Evolutionary conservation across 2,797 vertebrate genomes (phyloP).

Genomic region (Eulemur coronatus): DNA sequence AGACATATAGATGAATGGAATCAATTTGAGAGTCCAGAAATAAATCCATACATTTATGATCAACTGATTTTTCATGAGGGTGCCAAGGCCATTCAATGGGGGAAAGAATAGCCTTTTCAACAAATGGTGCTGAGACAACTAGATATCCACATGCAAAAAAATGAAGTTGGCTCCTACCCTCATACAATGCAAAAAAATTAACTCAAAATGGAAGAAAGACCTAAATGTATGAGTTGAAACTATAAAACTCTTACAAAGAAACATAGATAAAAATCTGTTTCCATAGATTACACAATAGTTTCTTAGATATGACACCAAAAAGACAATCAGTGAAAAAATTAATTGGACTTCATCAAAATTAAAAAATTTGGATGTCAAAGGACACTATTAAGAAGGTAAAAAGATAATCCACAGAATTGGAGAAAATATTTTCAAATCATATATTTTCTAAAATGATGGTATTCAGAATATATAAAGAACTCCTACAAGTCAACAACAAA

Average conservation of each 20-base stretch:
- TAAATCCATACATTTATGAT: background rate
- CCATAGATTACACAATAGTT: background rate
- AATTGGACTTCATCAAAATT: too few relatives aligned
- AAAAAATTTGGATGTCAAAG: too few relatives aligned
- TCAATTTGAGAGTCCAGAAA: background rate
- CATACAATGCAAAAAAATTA: background rate
- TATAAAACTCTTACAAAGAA: background rate
- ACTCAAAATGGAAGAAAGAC: background rate
- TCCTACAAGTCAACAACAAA: too few relatives aligned
- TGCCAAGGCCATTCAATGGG: background rate
- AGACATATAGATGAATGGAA: background rate
- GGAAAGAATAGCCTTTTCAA: background rate
- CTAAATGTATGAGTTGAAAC: background rate
- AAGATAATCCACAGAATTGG: too few relatives aligned
- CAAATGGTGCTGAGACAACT: background rate
- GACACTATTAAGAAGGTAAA: too few relatives aligned
- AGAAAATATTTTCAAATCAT: too few relatives aligned
- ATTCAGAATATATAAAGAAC: too few relatives aligned
- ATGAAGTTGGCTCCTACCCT: background rate
- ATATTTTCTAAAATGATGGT: too few relatives aligned
- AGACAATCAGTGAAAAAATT: background rate
- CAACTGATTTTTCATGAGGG: background rate
- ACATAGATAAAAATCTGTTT: background rate
- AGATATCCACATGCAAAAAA: background rate
- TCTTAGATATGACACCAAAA: background rate